These are phyloP conservation scores for Bhutanitis thaidina DNA, from an alignment of 2,888 invertebrate species.

Conservation along the genomic window DNA sequence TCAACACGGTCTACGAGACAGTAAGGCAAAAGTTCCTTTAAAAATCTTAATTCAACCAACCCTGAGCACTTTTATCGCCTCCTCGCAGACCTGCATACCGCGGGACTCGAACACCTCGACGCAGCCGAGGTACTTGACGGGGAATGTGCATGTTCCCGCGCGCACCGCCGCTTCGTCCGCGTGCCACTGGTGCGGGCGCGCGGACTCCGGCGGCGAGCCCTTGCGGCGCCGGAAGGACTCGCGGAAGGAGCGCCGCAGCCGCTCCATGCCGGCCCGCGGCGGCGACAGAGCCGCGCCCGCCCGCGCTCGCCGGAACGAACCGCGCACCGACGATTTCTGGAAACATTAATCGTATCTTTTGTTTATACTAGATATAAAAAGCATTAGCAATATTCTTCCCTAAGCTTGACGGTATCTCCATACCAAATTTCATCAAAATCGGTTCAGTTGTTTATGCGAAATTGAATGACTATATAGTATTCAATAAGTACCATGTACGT, in stretches of 20 bases:
- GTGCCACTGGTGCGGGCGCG: slow-evolving; percentile 98
- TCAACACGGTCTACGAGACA: no score
- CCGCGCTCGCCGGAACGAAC: slow-evolving; percentile 70
- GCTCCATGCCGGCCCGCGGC: slow-evolving; percentile 87
- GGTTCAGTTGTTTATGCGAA: no score
- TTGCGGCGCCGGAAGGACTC: slow-evolving; percentile 97
- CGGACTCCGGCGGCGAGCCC: slow-evolving; percentile 92
- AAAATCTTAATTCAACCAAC: slow-evolving; percentile 76
- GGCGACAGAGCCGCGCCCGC: slow-evolving; percentile 71
- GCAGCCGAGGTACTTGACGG: slow-evolving; percentile 99
- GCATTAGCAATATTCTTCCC: no score
- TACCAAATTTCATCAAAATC: no score
- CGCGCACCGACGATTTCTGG: slow-evolving; percentile 74
- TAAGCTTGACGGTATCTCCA: no score
- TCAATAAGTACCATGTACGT: no score
- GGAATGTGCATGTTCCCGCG: slow-evolving; percentile 97
- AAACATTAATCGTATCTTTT: no score
- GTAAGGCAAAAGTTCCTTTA: no score
- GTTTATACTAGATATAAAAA: no score
- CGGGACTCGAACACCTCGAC: slow-evolving; percentile 99
- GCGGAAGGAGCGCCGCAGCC: slow-evolving; percentile 92
- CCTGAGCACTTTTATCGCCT: slow-evolving; percentile 97
- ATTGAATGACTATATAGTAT: no score
- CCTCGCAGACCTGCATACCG: slow-evolving; percentile 99
- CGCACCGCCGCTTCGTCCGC: slow-evolving; percentile 98